Percentiles rank a stretch among this genome's conserved stretches.
phyloP scores from a whole-genome alignment of 2,797 vertebrate genomes.

The Peromyscus nudipes region DNA sequence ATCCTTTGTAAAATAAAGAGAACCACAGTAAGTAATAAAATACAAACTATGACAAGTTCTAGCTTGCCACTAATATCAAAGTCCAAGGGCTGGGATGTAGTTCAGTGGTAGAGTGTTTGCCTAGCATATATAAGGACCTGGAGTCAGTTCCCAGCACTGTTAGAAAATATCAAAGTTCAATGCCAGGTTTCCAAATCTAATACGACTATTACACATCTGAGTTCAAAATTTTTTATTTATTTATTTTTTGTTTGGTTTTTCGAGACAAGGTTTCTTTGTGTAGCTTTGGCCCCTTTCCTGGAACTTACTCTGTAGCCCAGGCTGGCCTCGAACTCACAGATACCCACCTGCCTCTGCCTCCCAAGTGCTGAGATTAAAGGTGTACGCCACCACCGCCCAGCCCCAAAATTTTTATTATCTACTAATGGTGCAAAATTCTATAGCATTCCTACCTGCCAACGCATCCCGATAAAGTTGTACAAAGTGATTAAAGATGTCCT shows the following conservation, averaged over 20 bases:
- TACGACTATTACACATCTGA: slow-evolving; percentile 37
- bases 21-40: slow-evolving; percentile 20
- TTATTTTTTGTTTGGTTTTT: no score
- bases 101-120: neutral
- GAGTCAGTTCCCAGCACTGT: neutral
- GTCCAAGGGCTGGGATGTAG: neutral
- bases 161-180: slow-evolving; percentile 42
- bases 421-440: slow-evolving; percentile 27
- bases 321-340: no score
- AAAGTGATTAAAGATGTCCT: slow-evolving; percentile 98
- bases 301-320: no score
- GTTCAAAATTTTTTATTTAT: neutral
- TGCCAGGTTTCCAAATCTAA: slow-evolving; percentile 50
- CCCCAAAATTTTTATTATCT: neutral
- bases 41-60: slow-evolving; percentile 35
- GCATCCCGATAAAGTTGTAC: slow-evolving; percentile 99
- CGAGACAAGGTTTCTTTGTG: no score
- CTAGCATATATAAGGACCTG: neutral
- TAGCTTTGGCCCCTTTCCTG: no score
- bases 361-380: no score
- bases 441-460: slow-evolving; percentile 91
- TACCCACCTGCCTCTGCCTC: no score
- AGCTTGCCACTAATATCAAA: slow-evolving; percentile 50
- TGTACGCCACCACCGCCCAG: no score
- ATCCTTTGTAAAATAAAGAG: slow-evolving; percentile 64